Evolutionary conservation across 1,140 invertebrate genomes (phyloP), one percentile per base, ranked within the genome.

Genomic region (Oppia nitens): DNA sequence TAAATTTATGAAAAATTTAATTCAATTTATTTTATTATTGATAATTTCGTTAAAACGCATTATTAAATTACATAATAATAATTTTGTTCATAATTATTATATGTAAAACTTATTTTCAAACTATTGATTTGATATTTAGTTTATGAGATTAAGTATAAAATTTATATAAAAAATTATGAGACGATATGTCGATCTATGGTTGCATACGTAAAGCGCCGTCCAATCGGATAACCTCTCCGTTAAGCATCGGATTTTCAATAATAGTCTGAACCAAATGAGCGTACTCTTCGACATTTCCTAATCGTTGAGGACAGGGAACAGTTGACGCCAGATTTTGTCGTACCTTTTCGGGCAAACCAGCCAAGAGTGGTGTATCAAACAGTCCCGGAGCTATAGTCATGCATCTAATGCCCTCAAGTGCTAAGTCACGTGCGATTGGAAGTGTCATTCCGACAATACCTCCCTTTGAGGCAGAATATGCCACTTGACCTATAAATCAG

Each of bases 191-290:
- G 11, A 47, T 49, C 50, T 24, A 57, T 49, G 56, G 56, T 40
- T 59, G 61, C 66, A 68, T 66, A 27, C 77, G 64, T 1, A 97
- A 68, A 24, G 85, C 89, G 49, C 90, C 94, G 72, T 98, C 94
- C 23, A 98, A 65, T 68, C 93, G 77, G 63, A 98, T 92, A 0
- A 83, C 82, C 74, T 96, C 92, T 2, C 90, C 95, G 72, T 98
- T 98, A 2, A 98, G 66, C 73, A 94, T 74, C 1, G 84, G 85
- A 75, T 98, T 98, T 69, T 86, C 80, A 58, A 95, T 81, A 55
- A 98, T 86, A 32, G 78, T 71, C 70, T 94, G 80, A 9, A 86
- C 92, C 24, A 98, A 68, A 47, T 84, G 78, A 0, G 91, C 94
- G 72, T 78, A 98, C 70, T 98, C 95, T 27, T 82, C 79, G 0